Evolutionary conservation across 2,113 vertebrate genomes (phyloP), one percentile per base, ranked within the genome.

Genomic region (Corythornis vintsioides): DNA sequence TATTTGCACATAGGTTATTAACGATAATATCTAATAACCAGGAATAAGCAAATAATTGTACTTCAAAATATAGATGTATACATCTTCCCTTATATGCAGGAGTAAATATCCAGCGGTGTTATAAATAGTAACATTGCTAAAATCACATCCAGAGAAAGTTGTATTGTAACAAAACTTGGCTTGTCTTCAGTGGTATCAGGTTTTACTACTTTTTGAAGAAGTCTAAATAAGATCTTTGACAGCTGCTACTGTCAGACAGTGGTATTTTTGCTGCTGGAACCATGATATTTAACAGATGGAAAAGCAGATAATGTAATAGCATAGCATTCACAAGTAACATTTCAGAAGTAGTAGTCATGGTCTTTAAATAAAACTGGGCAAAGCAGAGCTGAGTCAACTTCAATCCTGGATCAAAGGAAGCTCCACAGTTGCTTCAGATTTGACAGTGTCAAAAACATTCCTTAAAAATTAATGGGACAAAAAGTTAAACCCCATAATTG

Each of bases 291-390:
- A 83, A 60, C 79, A 88, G 92, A 94, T 92, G 87, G 87, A 77
- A 92, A 92, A 74, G 56, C 65, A 93, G 92, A 93, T 92, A 96
- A 66, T 52, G 52, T 81, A 86, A 57, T 88, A 83, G 80, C 61
- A 92, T 24, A 83, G 40, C 83, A 70, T 87, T 93, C 52, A 3
- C 59, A 40, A 95, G 55, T 83, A 91, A 74, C 59, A 63, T 91
- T 95, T 91, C 47, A 73, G 47, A 71, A 92, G 74, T 26, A 65
- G 92, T 75, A 95, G 79, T 91, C 92, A 80, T 31, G 40, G 48
- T 74, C 84, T 89, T 89, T 74, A 96, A 94, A 96, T 95, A 90
- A 92, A 91, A 77, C 82, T 9, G 29, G 33, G 79, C 79, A 87
- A 89, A 89, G 50, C 57, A 38, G 31, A 87, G 50, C 59, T 86